phyloP scores from a whole-genome alignment of 2,113 vertebrate species.

The Miniopterus natalensis region DNA sequence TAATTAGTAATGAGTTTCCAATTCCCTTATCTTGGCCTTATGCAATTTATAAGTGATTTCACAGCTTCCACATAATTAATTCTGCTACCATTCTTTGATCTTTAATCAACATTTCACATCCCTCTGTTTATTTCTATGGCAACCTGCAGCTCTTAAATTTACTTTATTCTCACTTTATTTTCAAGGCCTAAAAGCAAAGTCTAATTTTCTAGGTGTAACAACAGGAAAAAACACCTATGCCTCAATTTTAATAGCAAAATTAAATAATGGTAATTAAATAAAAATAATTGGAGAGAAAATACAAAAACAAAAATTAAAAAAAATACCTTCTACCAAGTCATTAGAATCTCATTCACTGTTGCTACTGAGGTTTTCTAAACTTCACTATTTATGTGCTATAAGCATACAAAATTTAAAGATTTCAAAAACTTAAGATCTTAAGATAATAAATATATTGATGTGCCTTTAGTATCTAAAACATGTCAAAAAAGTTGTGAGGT shows the following conservation, averaged over 20 bases:
- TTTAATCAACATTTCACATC: constrained; percentile 81
- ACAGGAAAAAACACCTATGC: constrained; percentile 14
- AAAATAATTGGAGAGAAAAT: constrained; percentile 3
- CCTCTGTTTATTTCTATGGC: constrained; percentile 78
- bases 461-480: neutral
- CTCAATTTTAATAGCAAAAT: neutral
- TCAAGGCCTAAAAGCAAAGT: constrained; percentile 71
- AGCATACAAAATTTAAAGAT: neutral
- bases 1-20: constrained; percentile 78
- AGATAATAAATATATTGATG: neutral
- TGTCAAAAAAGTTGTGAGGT: neutral
- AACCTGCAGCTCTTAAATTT: constrained; percentile 77
- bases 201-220: constrained; percentile 58
- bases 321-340: neutral
- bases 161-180: constrained; percentile 77
- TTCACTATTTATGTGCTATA: neutral
- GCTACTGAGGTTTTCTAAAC: neutral
- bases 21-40: constrained; percentile 69
- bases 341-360: neutral
- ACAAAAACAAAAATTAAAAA: neutral
- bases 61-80: constrained; percentile 79
- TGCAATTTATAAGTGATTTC: constrained; percentile 74
- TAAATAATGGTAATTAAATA: neutral
- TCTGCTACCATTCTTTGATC: constrained; percentile 82
- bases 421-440: neutral